Evolutionary conservation across 2,888 invertebrate genomes (phyloP).

Genomic region (Pelosia muscerda): DNA sequence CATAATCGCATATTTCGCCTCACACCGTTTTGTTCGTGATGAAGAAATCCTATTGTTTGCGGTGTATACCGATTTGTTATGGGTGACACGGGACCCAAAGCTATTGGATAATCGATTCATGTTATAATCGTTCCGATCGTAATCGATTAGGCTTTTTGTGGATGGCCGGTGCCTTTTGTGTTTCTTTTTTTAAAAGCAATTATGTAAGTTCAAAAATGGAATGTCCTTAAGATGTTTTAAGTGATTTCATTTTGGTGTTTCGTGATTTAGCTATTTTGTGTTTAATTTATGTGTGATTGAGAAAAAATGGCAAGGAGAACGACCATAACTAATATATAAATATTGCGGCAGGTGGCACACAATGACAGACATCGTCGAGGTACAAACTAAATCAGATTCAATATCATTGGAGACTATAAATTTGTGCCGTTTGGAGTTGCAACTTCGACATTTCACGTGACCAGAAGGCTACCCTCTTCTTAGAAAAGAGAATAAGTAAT

Average conservation of each 20-base stretch:
- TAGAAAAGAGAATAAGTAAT: too few species aligned
- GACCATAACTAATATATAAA: slow-evolving; percentile 13
- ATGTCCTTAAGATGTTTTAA: slow-evolving; percentile 51
- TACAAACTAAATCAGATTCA: background rate
- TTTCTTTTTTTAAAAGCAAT: slow-evolving; percentile 56
- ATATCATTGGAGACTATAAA: too few species aligned
- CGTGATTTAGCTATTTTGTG: slow-evolving; percentile 25
- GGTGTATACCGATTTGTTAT: slow-evolving; percentile 73
- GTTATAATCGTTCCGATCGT: slow-evolving; percentile 76
- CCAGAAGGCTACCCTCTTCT: too few species aligned
- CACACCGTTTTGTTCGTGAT: slow-evolving; percentile 80
- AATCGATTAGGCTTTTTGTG: slow-evolving; percentile 82
- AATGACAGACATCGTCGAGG: background rate
- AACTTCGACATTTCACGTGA: too few species aligned
- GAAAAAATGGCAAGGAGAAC: background rate
- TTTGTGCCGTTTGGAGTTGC: too few species aligned
- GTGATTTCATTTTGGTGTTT: slow-evolving; percentile 41
- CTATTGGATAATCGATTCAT: slow-evolving; percentile 79
- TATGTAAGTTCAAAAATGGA: slow-evolving; percentile 51
- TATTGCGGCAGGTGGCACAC: slow-evolving; percentile 4
- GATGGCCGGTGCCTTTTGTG: slow-evolving; percentile 76
- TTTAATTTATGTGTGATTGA: slow-evolving; percentile 14
- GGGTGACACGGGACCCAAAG: slow-evolving; percentile 76
- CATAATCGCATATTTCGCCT: slow-evolving; percentile 78
- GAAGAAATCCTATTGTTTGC: slow-evolving; percentile 83